Evolutionary conservation across 1,140 invertebrate species (phyloP), one percentile per base, ranked within the genome.

Genomic region (Macrocentrus cingulum): DNA sequence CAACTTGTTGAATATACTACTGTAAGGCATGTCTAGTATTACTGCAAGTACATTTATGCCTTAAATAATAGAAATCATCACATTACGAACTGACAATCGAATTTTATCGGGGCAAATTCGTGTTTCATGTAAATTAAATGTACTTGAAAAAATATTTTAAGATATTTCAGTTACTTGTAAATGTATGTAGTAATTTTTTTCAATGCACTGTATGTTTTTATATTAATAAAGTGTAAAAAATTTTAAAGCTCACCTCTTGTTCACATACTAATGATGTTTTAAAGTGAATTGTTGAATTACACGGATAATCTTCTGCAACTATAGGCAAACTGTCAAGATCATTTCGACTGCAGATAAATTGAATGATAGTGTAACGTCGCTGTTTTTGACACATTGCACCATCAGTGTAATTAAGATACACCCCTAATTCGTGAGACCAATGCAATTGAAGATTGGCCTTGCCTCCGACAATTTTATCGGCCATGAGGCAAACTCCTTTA

Each of bases 331-430:
- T 56, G 50, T 56, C 59, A 1, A 64, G 69, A 58, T 66, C 71
- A 65, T 82, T 75, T 19, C 70, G 62, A 11, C 66, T 66, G 56
- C 82, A 83, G 49, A 75, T 67, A 65, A 84, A 84, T 62, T 72
- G 73, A 59, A 84, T 83, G 69, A 77, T 66, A 29, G 82, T 83
- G 62, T 80, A 81, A 29, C 65, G 72, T 16, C 41, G 65, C 4
- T 56, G 61, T 37, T 61, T 63, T 16, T 56, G 37, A 51, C 81
- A 84, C 36, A 66, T 25, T 50, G 71, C 68, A 15, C 82, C 82
- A 56, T 79, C 65, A 18, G 80, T 80, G 61, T 84, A 84, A 59
- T 82, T 78, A 49, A 83, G 71, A 68, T 82, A 84, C 8, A 79
- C 76, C 45, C 81, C 80, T 56, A 69, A 76, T 58, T 78, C 69